phyloP scores from a whole-genome alignment of 1,140 invertebrate species.

The Aphis gossypii region DNA sequence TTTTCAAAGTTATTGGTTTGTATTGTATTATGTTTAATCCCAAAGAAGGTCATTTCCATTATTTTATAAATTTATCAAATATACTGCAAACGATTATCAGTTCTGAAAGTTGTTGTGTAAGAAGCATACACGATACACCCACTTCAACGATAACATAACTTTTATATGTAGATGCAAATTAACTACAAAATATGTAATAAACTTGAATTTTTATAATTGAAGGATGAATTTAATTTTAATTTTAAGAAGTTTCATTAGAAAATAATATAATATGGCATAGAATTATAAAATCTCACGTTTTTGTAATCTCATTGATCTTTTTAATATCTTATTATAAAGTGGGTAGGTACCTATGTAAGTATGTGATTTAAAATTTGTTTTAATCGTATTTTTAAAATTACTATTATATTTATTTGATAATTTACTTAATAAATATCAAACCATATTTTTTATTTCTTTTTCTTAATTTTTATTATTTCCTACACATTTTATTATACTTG shows the following conservation, averaged over 20 bases:
- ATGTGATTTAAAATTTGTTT: no score
- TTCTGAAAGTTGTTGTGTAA: background rate
- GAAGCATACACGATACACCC: background rate
- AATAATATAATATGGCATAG: background rate
- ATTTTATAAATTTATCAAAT: background rate
- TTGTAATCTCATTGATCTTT: background rate
- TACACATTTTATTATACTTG: background rate
- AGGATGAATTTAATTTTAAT: background rate
- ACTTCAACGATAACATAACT: slow-evolving; percentile 13
- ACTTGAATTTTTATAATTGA: background rate
- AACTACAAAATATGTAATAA: background rate
- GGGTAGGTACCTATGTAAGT: no score
- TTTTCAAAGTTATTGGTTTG: background rate
- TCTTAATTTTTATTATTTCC: background rate
- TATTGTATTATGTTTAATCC: background rate
- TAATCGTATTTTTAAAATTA: no score
- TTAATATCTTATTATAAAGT: background rate
- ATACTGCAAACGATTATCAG: background rate
- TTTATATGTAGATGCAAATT: background rate
- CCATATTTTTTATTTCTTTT: no score
- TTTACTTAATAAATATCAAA: no score
- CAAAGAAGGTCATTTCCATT: background rate
- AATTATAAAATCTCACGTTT: background rate
- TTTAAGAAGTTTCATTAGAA: background rate
- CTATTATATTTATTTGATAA: no score